These are phyloP conservation scores for mouse (Mus musculus) DNA, from an alignment of 2,113 vertebrate genomes.

Conservation along the genomic window DNA sequence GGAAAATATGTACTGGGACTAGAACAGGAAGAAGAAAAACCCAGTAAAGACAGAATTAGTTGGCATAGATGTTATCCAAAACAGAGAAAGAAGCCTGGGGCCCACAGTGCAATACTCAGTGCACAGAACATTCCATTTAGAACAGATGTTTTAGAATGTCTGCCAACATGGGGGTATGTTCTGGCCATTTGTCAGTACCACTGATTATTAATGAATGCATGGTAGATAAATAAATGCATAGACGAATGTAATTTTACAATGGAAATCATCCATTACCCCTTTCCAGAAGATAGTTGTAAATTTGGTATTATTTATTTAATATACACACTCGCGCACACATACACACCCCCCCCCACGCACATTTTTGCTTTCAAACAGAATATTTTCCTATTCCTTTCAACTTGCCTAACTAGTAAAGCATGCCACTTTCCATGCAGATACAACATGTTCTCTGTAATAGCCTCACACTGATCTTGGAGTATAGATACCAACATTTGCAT, in stretches of 20 bases:
- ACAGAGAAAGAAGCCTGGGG: not conserved
- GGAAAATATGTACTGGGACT: too few species aligned
- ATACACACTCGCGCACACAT: not conserved
- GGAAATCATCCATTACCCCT: not conserved
- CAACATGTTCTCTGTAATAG: not conserved
- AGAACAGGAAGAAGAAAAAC: not conserved
- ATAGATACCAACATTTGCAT: not conserved
- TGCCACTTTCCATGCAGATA: not conserved
- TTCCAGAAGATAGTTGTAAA: constrained; percentile 17
- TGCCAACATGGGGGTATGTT: not conserved
- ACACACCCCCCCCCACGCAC: too few species aligned
- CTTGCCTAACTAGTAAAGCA: not conserved
- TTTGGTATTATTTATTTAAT: constrained; percentile 47
- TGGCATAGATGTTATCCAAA: not conserved
- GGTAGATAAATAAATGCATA: not conserved
- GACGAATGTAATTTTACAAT: constrained; percentile 37
- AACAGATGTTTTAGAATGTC: not conserved
- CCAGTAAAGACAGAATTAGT: not conserved
- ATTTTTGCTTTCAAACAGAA: not conserved
- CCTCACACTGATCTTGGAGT: not conserved
- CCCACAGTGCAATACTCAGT: not conserved
- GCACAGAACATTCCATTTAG: not conserved
- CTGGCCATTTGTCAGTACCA: not conserved
- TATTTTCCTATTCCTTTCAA: not conserved
- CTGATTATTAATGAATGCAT: not conserved